Percentiles rank a stretch among this genome's conserved stretches.
Conservation (phyloP, 2,888 invertebrate genomes). For the Volucella zonaria region DNA sequence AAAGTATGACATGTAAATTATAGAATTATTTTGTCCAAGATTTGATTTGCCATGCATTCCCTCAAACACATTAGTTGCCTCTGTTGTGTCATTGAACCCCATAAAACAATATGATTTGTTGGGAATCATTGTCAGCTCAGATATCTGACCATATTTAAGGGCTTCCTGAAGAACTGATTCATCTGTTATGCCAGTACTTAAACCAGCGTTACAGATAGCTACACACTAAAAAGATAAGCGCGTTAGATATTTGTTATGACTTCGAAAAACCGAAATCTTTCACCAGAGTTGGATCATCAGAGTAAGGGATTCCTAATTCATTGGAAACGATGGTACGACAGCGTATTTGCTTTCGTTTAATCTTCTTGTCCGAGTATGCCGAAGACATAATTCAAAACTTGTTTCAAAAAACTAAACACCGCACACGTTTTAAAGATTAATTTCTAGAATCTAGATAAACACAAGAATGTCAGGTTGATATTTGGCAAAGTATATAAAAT, state of each 20-base stretch:
- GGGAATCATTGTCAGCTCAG: constrained; percentile 87
- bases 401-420: not conserved
- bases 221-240: constrained; percentile 73
- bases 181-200: constrained; percentile 90
- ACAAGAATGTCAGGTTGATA: too few species aligned
- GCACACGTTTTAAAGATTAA: too few species aligned
- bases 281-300: constrained; percentile 79
- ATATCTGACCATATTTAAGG: constrained; percentile 83
- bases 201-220: constrained; percentile 92
- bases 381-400: constrained; percentile 59
- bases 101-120: constrained; percentile 93
- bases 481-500: too few species aligned
- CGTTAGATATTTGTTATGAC: not conserved
- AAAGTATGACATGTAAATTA: constrained; percentile 85
- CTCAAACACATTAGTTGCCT: constrained; percentile 85
- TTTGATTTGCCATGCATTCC: constrained; percentile 85
- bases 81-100: constrained; percentile 83
- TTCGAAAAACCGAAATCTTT: not conserved
- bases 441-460: too few species aligned
- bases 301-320: constrained; percentile 81
- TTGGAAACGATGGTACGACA: constrained; percentile 82
- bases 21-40: constrained; percentile 85
- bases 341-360: constrained; percentile 82
- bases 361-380: constrained; percentile 79
- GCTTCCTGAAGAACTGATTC: constrained; percentile 85